These are phyloP conservation scores for Sebastiscus tertius DNA, from an alignment of 2,797 vertebrate species.

Conservation along the genomic window DNA sequence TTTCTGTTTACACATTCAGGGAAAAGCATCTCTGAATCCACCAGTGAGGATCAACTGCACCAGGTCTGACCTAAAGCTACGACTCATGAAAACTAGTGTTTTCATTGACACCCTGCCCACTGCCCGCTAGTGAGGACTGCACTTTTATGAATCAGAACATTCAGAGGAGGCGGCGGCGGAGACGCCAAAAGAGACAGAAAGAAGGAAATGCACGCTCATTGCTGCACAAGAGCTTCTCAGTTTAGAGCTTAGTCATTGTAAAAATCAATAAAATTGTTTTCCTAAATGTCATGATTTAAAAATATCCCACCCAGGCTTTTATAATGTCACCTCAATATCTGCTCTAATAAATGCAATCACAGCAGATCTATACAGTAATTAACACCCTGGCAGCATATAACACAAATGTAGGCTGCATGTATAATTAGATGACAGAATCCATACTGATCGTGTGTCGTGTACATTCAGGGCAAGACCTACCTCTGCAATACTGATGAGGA, in stretches of 20 bases:
- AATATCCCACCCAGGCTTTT: neutral
- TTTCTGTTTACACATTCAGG: conserved; percentile 23
- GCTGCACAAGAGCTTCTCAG: neutral
- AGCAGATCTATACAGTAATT: conserved; percentile 52
- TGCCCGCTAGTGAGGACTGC: neutral
- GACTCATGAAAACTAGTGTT: neutral
- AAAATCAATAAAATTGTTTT: neutral
- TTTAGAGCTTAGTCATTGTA: neutral
- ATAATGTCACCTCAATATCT: neutral
- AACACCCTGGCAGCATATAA: neutral
- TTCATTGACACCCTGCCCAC: conserved; percentile 25
- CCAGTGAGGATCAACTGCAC: conserved; percentile 10
- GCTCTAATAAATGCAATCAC: conserved; percentile 6
- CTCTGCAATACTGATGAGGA: conserved; percentile 89
- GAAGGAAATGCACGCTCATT: neutral
- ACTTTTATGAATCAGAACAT: conserved; percentile 30
- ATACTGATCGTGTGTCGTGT: conserved; percentile 8
- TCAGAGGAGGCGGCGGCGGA: neutral
- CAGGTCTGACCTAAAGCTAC: neutral
- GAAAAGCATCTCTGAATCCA: neutral
- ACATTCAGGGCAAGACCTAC: conserved; percentile 60
- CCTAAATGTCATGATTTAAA: neutral
- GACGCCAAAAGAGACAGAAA: neutral
- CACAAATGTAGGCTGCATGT: conserved; percentile 23
- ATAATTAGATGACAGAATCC: conserved; percentile 37